These are phyloP conservation scores for Parelbella ahira DNA, from an alignment of 2,888 invertebrate genomes.

Conservation along the genomic window DNA sequence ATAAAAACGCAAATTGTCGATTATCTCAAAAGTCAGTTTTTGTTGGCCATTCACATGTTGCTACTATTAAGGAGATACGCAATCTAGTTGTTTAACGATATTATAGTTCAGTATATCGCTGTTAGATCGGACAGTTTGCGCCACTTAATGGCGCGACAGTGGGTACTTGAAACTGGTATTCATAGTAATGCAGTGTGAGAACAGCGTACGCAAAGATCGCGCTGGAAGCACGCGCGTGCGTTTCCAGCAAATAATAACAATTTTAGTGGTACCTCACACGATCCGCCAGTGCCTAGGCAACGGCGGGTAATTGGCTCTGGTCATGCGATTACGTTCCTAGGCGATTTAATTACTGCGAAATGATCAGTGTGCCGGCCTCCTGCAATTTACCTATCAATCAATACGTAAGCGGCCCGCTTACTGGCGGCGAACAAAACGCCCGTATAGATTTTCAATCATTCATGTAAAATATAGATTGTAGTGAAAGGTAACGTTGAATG, in stretches of 20 bases:
- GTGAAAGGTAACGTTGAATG: constrained; percentile 47
- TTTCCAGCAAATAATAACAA: constrained; percentile 69
- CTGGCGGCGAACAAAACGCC: constrained; percentile 44
- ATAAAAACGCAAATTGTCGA: constrained; percentile 5
- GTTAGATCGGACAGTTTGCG: constrained; percentile 1
- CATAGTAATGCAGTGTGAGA: constrained; percentile 28
- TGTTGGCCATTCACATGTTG: constrained; percentile 22
- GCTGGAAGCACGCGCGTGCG: constrained; percentile 59
- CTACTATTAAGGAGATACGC: constrained; percentile 9
- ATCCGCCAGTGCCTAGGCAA: constrained; percentile 71
- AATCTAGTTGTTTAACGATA: constrained; percentile 5
- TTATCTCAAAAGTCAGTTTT: constrained; percentile 19
- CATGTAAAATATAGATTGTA: constrained; percentile 40
- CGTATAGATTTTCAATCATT: constrained; percentile 56
- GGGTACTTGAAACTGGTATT: constrained; percentile 25
- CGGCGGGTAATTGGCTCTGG: constrained; percentile 70
- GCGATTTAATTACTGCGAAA: constrained; percentile 79
- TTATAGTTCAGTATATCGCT: constrained; percentile 1
- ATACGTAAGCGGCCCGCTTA: constrained; percentile 47
- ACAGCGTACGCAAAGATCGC: constrained; percentile 28
- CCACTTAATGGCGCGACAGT: constrained; percentile 9
- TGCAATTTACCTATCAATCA: constrained; percentile 81
- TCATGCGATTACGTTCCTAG: constrained; percentile 79
- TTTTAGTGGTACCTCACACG: constrained; percentile 67
- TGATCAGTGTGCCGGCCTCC: constrained; percentile 74